These are phyloP conservation scores for Meriones unguiculatus DNA, from an alignment of 2,113 vertebrate genomes.

Conservation along the genomic window DNA sequence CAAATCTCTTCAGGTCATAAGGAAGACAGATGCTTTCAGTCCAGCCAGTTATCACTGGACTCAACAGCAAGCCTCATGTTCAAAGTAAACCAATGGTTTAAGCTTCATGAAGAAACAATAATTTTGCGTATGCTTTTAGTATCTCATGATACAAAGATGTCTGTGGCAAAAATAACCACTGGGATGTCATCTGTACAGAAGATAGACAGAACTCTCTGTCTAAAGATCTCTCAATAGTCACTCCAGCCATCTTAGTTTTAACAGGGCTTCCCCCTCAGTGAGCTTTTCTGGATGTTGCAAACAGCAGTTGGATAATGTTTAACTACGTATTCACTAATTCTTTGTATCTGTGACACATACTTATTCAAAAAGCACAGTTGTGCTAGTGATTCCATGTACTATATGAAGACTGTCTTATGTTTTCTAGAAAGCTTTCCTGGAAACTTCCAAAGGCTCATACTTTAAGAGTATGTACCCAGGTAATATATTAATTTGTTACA, in stretches of 20 bases:
- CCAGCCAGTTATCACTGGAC: not conserved
- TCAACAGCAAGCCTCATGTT: not conserved
- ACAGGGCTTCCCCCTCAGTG: not conserved
- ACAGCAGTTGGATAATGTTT: not conserved
- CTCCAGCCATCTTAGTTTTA: not conserved
- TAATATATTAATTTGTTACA: not conserved
- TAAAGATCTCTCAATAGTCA: not conserved
- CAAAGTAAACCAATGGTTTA: not conserved
- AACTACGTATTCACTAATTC: not conserved
- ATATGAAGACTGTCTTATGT: not conserved
- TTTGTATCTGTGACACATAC: not conserved
- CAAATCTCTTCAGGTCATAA: not conserved
- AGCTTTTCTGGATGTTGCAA: not conserved
- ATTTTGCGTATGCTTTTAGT: not conserved
- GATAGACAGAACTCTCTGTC: not conserved
- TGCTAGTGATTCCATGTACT: not conserved
- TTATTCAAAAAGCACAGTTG: not conserved
- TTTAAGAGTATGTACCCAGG: not conserved
- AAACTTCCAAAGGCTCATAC: not conserved
- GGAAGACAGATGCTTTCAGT: not conserved
- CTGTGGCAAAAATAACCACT: not conserved
- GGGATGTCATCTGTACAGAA: not conserved
- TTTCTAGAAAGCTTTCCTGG: not conserved
- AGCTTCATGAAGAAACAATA: not conserved
- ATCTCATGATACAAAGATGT: not conserved